phyloP scores from a whole-genome alignment of 2,113 vertebrate species.

The Osmerus eperlanus region DNA sequence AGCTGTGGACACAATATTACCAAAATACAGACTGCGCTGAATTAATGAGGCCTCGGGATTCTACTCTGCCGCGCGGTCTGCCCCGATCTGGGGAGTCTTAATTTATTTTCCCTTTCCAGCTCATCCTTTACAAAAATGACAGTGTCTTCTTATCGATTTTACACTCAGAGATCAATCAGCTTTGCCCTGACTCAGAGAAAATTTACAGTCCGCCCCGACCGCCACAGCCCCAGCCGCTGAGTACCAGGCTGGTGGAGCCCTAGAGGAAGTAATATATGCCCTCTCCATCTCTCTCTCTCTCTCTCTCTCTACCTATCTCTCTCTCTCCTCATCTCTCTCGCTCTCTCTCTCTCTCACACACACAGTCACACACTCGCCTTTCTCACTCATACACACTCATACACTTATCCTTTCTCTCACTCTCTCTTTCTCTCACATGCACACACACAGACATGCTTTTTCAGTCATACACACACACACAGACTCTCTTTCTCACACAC shows the following conservation, averaged over 20 bases:
- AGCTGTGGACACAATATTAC: constrained; percentile 84
- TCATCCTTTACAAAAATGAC: constrained; percentile 99
- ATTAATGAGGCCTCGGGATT: constrained; percentile 82
- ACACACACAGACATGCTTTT: constrained; percentile 4
- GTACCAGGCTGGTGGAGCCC: constrained; percentile 75
- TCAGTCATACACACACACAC: constrained; percentile 7
- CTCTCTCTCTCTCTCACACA: background rate
- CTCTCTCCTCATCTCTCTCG: constrained; percentile 41
- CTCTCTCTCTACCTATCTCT: background rate
- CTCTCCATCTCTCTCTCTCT: background rate
- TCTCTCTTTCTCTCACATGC: background rate
- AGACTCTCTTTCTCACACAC: constrained; percentile 4
- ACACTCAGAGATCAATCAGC: constrained; percentile 99
- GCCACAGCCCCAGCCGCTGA: constrained; percentile 75
- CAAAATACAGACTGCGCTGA: constrained; percentile 86
- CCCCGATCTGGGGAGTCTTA: constrained; percentile 85
- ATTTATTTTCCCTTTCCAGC: constrained; percentile 96
- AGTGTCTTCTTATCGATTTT: constrained; percentile 99
- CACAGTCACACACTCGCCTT: no score
- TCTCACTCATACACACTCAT: background rate
- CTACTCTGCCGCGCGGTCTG: constrained; percentile 29
- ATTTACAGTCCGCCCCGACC: constrained; percentile 79
- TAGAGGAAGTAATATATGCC: constrained; percentile 82
- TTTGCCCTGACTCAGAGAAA: constrained; percentile 96
- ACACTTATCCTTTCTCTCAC: background rate